Base-by-base conservation (phyloP, 2,797 vertebrate species). In the Aplochiton taeniatus region DNA sequence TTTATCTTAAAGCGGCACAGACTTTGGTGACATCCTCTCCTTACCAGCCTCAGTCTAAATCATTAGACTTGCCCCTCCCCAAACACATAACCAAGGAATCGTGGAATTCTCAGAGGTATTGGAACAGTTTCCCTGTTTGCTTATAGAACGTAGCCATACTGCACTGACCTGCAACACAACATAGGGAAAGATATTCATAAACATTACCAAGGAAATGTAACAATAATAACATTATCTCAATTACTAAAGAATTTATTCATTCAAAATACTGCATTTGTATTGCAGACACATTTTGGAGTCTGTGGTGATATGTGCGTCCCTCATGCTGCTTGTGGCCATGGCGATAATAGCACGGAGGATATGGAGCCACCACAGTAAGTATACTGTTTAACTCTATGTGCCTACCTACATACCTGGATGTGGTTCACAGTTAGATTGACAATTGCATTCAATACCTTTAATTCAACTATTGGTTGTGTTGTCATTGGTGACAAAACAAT, bases 341-440 rank as follows among this genome's bases (percentile, higher is more conserved):
- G 60, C 53, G n/a, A 11, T 86, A 51, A 18, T 78, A 1, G 56
- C 41, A 14, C 77, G 61, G 65, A 85, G 58, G 72, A 41, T 82
- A 46, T 73, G 77, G 79, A 79, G 68, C 50, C 58, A 49, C n/a
- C 80, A 58, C 57, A 77, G 91, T 92, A 85, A 86, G 91, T 14
- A 16, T 20, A 19, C 18, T 44, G 11, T 31, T 4, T 48, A 16
- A 8, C 41, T 41, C 11, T 42, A 11, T 11, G 11, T 19, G 11
- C 12, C 10, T 54, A 3, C 9, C 16, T 3, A 53, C 51, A 0
- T n/a, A 52, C 16, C 1, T 18, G 11, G 17, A 47, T 10, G 2
- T 47, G 0, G 11, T 45, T 45, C 17, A 44, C 17, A 16, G 14
- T 20, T 14, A 45, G 10, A 13, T 11, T 9, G 58, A 31, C 31